Evolutionary conservation across 2,113 vertebrate genomes (phyloP).

Genomic region (Prolemur simus): DNA sequence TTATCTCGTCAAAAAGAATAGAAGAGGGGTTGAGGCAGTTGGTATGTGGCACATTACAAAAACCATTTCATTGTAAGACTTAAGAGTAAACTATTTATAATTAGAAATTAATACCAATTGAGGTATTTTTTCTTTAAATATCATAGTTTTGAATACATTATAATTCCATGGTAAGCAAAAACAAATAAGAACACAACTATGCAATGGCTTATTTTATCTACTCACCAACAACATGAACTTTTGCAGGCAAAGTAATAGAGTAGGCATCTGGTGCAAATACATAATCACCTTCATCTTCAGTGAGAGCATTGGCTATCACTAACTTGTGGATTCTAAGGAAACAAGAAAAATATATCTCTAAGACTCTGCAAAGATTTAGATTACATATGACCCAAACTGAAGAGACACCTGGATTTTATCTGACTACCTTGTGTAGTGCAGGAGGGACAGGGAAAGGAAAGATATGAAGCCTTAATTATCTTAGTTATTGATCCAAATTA

Average conservation of each 20-base stretch:
- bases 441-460: not conserved
- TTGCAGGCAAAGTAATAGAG: slow-evolving; percentile 90
- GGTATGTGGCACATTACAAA: not conserved
- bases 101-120: not conserved
- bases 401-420: not conserved
- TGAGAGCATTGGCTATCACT: slow-evolving; percentile 86
- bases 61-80: not conserved
- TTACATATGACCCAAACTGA: not conserved
- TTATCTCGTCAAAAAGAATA: not conserved
- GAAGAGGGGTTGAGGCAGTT: not conserved
- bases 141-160: not conserved
- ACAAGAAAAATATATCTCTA: not conserved
- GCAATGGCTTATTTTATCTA: not conserved
- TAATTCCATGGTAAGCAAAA: not conserved
- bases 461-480: not conserved
- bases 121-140: not conserved
- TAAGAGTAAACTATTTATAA: not conserved
- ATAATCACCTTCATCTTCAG: slow-evolving; percentile 96
- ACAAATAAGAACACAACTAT: not conserved
- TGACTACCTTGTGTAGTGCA: not conserved
- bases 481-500: not conserved
- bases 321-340: slow-evolving; percentile 91
- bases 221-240: slow-evolving; percentile 95
- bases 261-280: slow-evolving; percentile 96
- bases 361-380: not conserved